Percentiles rank a stretch among this genome's conserved stretches.
phyloP scores from a whole-genome alignment of 2,888 invertebrate genomes.

The Notodonta ziczac region DNA sequence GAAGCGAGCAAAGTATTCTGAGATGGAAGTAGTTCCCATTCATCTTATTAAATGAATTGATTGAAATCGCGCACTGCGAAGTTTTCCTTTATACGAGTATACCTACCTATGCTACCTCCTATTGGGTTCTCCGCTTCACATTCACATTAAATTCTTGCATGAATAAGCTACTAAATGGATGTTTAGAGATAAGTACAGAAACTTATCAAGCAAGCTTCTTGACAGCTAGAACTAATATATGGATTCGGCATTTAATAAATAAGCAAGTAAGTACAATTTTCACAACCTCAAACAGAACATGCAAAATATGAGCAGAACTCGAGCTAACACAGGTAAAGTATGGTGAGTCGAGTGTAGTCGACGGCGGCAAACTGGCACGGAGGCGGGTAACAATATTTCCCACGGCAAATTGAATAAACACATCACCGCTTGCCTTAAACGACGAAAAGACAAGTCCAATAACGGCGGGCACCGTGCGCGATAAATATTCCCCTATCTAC shows the following conservation, averaged over 20 bases:
- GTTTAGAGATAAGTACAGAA: too few relatives aligned
- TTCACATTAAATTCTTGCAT: too few relatives aligned
- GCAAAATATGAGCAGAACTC: not conserved
- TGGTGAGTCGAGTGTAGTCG: slow-evolving; percentile 44
- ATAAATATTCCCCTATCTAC: slow-evolving; percentile 75
- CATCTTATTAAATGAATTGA: slow-evolving; percentile 1
- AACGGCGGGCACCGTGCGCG: slow-evolving; percentile 63
- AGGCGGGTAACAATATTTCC: slow-evolving; percentile 77
- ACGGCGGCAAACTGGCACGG: slow-evolving; percentile 58
- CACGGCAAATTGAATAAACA: slow-evolving; percentile 81
- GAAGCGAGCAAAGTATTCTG: not conserved
- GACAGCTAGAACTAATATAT: too few relatives aligned
- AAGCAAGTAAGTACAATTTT: too few relatives aligned
- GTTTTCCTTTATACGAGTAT: not conserved
- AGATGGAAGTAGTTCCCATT: not conserved
- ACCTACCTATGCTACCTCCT: slow-evolving; percentile 13
- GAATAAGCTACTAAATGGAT: too few relatives aligned
- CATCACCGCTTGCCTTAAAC: slow-evolving; percentile 77
- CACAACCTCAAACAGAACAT: too few relatives aligned
- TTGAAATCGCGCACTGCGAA: slow-evolving; percentile 1
- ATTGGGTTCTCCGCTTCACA: not conserved
- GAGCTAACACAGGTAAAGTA: slow-evolving; percentile 23
- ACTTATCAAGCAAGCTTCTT: too few relatives aligned
- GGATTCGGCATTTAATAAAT: too few relatives aligned
- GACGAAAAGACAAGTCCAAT: slow-evolving; percentile 80